Evolutionary conservation across 2,888 invertebrate species (phyloP), one percentile per base, ranked within the genome.

Genomic region (Ophion costatus): DNA sequence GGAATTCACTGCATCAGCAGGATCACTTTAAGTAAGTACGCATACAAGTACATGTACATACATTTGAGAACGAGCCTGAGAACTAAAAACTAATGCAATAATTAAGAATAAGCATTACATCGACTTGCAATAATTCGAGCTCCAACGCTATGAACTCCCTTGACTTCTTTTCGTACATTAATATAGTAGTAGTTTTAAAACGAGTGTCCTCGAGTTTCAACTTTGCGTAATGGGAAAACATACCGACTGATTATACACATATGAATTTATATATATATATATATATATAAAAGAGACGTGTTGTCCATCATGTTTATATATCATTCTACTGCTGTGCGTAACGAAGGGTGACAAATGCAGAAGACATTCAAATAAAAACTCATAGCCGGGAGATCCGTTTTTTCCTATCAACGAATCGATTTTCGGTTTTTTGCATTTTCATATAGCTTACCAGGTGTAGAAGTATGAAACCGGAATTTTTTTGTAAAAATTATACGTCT

Each of bases 211-310:
- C n/a, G 11, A 84, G 42, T 29, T 71, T 80, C 45, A 42, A 71
- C 59, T 61, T 76, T 56, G 76, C 71, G 29, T 10, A 57, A 38
- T 29, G n/a, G 17, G 14, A 69, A 69, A 77, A 73, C 66, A 59
- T 67, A 63, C 38, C 24, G 83, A 84, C 83, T 84, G 76, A 84
- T 80, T 84, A 77, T 80, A 42, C 42, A 42, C 42, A 63, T 66
- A n/a, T 20, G 80, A 80, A 80, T 24, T 56, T 78, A 22, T 67
- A 69, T 81, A 38, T 38, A 38, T 84, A 73, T 63, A 73, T 61
- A 69, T 51, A 70, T 81, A 61, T 75, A 80, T 61, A 80, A n/a
- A 75, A 14, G 20, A 22, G 38, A 38, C 38, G 38, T 66, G 70
- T 67, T 14, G 24, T 42, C 38, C 11, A 20, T 24, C 22, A 67